Evolutionary conservation across 2,113 vertebrate genomes (phyloP).

Genomic region (Orientallactaga bullata): DNA sequence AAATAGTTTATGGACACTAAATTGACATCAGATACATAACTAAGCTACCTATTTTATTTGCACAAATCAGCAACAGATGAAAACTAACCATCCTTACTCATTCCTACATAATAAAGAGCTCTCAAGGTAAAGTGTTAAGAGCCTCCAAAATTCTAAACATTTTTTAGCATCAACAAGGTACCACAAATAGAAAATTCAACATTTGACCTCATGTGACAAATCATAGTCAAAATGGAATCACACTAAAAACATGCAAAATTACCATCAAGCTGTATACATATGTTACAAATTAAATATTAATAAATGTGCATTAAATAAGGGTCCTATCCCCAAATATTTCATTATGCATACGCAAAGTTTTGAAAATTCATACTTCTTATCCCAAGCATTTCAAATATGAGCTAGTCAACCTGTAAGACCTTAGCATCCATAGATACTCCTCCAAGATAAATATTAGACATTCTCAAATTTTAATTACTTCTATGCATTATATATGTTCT

Average conservation of each 20-base stretch:
- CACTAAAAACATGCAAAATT: background rate
- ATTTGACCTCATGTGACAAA: background rate
- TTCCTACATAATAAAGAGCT: constrained; percentile 14
- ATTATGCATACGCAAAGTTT: background rate
- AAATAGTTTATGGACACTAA: background rate
- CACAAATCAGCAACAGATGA: constrained; percentile 13
- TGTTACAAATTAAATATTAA: background rate
- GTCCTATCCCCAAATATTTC: background rate
- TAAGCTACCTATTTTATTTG: constrained; percentile 61
- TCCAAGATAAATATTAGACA: background rate
- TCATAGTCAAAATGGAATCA: background rate
- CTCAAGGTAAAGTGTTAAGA: background rate
- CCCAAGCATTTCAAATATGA: background rate
- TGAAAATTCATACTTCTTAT: background rate
- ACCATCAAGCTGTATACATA: background rate
- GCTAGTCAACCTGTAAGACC: background rate
- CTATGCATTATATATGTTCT: background rate
- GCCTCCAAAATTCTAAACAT: background rate
- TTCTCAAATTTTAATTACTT: constrained; percentile 14
- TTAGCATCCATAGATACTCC: background rate
- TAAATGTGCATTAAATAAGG: background rate
- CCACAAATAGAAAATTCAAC: background rate
- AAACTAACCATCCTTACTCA: constrained; percentile 31
- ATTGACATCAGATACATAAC: constrained; percentile 48
- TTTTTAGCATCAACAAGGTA: background rate